Conservation (phyloP, 1,140 invertebrate species). For the Drosophila rhopaloa region DNA sequence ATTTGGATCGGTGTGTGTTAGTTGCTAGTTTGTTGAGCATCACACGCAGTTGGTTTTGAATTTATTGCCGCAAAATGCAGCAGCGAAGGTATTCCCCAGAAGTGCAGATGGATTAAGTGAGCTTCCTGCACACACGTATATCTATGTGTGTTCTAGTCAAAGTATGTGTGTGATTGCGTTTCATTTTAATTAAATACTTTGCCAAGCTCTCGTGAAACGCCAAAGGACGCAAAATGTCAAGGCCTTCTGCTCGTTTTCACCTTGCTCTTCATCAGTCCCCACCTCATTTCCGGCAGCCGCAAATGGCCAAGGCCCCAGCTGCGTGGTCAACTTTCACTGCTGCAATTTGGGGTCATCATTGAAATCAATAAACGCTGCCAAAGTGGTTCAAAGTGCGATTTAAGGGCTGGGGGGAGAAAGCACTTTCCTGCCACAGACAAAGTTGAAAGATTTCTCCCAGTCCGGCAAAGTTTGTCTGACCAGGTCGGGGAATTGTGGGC, state of each 20-base stretch:
- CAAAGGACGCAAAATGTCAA: constrained; percentile 48
- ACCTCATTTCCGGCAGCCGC: constrained; percentile 2
- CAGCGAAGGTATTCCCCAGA: constrained; percentile 46
- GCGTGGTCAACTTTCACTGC: constrained; percentile 47
- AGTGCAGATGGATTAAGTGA: constrained; percentile 77
- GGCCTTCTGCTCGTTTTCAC: constrained; percentile 15
- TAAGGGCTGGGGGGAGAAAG: constrained; percentile 2
- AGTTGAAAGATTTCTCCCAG: constrained; percentile 40
- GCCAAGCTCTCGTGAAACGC: constrained; percentile 19
- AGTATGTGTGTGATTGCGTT: constrained; percentile 47
- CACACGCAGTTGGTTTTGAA: constrained; percentile 65
- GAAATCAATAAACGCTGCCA: constrained; percentile 53
- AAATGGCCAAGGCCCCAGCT: constrained; percentile 17
- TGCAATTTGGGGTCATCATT: constrained; percentile 53
- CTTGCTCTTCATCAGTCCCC: constrained; percentile 4
- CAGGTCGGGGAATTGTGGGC: constrained; percentile 25
- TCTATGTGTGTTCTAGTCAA: constrained; percentile 4
- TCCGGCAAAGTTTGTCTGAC: constrained; percentile 37
- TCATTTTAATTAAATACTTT: constrained; percentile 74
- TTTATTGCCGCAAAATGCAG: constrained; percentile 73
- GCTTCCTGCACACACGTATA: constrained; percentile 5
- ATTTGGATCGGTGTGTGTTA: constrained; percentile 51
- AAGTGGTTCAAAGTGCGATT: constrained; percentile 50
- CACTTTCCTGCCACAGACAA: constrained; percentile 30
- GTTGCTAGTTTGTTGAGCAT: constrained; percentile 75